These are phyloP conservation scores for Meghimatium bilineatum DNA, from an alignment of 2,888 invertebrate genomes.

Conservation along the genomic window DNA sequence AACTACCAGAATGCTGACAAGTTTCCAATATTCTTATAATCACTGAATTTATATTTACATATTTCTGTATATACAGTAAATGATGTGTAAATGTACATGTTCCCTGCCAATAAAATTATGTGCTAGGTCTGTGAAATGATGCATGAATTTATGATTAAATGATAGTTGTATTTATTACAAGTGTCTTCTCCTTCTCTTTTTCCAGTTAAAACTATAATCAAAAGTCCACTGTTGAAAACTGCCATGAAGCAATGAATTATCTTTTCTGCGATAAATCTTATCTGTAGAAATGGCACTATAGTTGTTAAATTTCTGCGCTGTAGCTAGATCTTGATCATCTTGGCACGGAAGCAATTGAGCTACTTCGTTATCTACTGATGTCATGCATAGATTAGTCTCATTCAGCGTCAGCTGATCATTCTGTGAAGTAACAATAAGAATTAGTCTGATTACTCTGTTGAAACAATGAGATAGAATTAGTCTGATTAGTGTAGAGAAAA, in stretches of 20 bases:
- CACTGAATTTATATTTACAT: too few species aligned
- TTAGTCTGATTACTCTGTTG: too few species aligned
- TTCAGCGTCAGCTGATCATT: conserved; percentile 43
- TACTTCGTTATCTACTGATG: conserved; percentile 54
- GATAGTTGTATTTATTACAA: not conserved
- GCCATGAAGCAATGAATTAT: not conserved
- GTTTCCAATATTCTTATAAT: too few species aligned
- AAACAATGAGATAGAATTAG: too few species aligned
- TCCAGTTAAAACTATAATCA: conserved; percentile 49
- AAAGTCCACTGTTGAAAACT: conserved; percentile 47
- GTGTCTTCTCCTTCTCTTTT: conserved; percentile 24
- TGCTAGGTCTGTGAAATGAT: not conserved
- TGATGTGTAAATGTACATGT: not conserved
- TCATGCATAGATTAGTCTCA: conserved; percentile 50
- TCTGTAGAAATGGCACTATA: not conserved
- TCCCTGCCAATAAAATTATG: not conserved
- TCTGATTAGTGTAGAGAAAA: too few species aligned
- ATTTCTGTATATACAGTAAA: not conserved
- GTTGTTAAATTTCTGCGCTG: not conserved
- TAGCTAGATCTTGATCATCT: not conserved
- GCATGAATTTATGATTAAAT: not conserved
- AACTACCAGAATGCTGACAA: too few species aligned
- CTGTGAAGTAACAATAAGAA: conserved; percentile 30
- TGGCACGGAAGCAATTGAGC: conserved; percentile 48
- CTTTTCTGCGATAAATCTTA: not conserved